phyloP scores from a whole-genome alignment of 2,797 vertebrate species.

The Halcyon smyrnensis region DNA sequence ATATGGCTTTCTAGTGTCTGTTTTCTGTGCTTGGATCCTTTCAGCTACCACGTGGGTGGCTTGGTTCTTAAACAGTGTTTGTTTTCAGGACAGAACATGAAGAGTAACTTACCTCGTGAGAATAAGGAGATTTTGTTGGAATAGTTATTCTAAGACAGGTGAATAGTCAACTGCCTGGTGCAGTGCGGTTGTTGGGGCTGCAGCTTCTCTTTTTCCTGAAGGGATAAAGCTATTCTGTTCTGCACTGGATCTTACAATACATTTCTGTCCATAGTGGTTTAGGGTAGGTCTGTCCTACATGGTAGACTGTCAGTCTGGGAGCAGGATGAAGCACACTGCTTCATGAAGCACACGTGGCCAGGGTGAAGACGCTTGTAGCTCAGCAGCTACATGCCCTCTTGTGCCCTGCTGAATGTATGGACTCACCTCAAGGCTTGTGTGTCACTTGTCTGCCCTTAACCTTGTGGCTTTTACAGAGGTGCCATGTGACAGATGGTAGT shows the following conservation, averaged over 20 bases:
- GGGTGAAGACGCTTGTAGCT: not conserved
- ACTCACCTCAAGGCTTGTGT: not conserved
- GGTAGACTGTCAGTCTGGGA: not conserved
- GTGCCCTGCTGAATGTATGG: not conserved
- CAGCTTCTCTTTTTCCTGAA: not conserved
- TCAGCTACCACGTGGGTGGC: not conserved
- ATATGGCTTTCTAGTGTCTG: not conserved
- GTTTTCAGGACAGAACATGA: not conserved
- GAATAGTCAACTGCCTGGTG: not conserved
- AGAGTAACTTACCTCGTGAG: not conserved
- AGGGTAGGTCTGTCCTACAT: not conserved
- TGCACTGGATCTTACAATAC: not conserved
- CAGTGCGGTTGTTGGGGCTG: not conserved
- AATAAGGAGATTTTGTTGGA: not conserved
- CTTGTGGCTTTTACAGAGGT: constrained; percentile 8
- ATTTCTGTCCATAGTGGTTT: not conserved
- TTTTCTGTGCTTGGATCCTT: not conserved
- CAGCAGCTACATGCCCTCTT: not conserved
- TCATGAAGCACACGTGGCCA: no score
- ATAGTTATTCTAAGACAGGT: not conserved
- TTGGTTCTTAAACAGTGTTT: not conserved
- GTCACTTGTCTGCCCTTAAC: not conserved
- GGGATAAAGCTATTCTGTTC: not conserved
- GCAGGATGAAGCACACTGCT: not conserved
- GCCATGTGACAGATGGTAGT: not conserved